These are phyloP conservation scores for Eilema caniola DNA, from an alignment of 2,888 invertebrate genomes.

Conservation along the genomic window DNA sequence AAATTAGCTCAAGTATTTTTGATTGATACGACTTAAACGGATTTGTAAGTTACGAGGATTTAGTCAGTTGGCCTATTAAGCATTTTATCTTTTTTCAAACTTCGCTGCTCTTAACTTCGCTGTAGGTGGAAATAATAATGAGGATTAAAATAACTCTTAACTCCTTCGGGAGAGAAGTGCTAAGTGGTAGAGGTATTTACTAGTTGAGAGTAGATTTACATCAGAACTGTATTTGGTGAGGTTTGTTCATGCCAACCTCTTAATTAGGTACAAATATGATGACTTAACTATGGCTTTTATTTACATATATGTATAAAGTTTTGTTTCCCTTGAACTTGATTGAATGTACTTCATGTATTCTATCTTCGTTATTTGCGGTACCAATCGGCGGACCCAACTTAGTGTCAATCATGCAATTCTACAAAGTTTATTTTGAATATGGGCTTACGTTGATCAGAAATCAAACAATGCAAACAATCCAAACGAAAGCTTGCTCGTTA, in stretches of 20 bases:
- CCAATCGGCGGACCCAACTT: no score
- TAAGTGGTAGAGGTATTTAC: background rate
- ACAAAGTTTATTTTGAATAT: background rate
- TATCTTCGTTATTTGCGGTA: background rate
- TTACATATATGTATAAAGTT: background rate
- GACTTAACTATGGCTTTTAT: background rate
- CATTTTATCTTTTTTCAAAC: constrained; percentile 22
- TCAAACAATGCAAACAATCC: constrained; percentile 22
- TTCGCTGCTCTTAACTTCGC: constrained; percentile 15
- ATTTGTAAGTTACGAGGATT: constrained; percentile 62
- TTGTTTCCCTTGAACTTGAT: background rate
- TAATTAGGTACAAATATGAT: background rate
- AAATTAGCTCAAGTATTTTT: constrained; percentile 81
- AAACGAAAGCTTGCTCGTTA: constrained; percentile 26
- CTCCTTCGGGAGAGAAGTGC: background rate
- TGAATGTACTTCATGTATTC: background rate
- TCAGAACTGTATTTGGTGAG: background rate
- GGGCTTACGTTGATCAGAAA: background rate
- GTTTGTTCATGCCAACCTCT: background rate
- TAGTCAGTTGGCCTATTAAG: constrained; percentile 29
- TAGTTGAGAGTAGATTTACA: background rate
- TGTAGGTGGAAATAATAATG: background rate
- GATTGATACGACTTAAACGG: constrained; percentile 75
- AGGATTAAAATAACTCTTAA: background rate
- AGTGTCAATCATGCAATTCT: background rate